Base-by-base conservation (phyloP, 2,888 invertebrate species). In the Psococerastis gibbosa region DNA sequence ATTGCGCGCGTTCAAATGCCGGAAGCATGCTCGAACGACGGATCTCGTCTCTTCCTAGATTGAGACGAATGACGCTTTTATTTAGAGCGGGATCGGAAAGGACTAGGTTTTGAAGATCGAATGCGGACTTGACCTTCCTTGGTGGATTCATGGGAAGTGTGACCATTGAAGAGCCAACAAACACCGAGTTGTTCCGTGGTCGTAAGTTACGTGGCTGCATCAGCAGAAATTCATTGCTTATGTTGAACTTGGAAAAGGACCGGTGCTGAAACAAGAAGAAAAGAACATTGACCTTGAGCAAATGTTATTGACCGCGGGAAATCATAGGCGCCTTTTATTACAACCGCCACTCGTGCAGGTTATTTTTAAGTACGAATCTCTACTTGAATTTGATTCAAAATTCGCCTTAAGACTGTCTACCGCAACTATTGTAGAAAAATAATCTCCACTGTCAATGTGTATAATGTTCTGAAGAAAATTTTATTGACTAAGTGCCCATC, bases 121-220 rank as follows among this genome's bases (percentile, higher is more conserved):
- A 75, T 2, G 85, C 87, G 31, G 83, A 83, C 52, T 84, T 79
- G 3, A 79, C 78, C 47, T 58, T 58, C 22, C 61, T 48, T 5
- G 57, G 56, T 1, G 78, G 73, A 51, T 73, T 72, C 47, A 60
- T 53, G 11, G 77, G 73, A 48, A 78, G 69, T 44, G 79, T 66
- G 42, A 76, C 72, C 50, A 71, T 69, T 1, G 72, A 68, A 27
- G 71, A 67, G 46, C 82, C 78, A 23, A 85, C 84, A 63, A 88
- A 87, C 13, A 88, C 85, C 3, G 87, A 87, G 63, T 87, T 87
- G 65, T 85, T 78, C 9, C 79, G 64, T 1, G 71, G 73, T 16
- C 78, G 62, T 33, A 60, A 49, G 32, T 51, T 46, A n/a, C 41
- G 43, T 20, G 44, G 46, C 41, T 46, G 43, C 15, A 42, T 45